phyloP scores from a whole-genome alignment of 2,113 vertebrate species.

The Lycocorax pyrrhopterus region DNA sequence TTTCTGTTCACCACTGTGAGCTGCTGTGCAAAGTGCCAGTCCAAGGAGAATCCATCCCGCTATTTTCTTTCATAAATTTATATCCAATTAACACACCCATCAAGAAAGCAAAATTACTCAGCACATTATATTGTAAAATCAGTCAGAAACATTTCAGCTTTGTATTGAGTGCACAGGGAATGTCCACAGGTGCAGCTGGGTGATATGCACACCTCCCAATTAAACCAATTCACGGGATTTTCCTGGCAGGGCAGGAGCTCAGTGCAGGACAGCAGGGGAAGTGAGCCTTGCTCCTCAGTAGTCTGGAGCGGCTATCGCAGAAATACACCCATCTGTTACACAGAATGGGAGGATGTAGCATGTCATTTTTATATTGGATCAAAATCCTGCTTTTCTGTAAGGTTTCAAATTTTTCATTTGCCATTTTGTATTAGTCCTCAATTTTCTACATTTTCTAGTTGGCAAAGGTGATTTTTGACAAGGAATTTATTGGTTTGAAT shows the following conservation, averaged over 20 bases:
- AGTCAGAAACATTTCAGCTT: not conserved
- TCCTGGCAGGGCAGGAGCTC: not conserved
- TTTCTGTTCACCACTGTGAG: not conserved
- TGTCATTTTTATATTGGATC: not conserved
- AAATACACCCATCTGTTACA: not conserved
- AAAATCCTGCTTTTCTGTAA: not conserved
- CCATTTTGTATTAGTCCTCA: constrained; percentile 26
- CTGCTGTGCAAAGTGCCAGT: not conserved
- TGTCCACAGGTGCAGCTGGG: not conserved
- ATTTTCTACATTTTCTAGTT: constrained; percentile 43
- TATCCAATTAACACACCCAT: constrained; percentile 47
- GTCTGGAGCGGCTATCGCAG: not conserved
- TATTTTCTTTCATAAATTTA: constrained; percentile 67
- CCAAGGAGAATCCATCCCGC: constrained; percentile 14
- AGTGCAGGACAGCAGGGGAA: not conserved
- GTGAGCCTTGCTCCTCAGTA: not conserved
- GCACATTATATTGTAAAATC: not conserved
- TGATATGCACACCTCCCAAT: not conserved
- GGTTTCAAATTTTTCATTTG: not conserved
- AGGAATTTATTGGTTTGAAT: not conserved
- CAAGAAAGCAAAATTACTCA: constrained; percentile 8
- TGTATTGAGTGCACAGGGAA: not conserved
- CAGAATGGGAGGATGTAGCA: not conserved
- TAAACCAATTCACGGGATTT: not conserved
- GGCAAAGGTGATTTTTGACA: constrained; percentile 62